Percentiles rank a stretch among this genome's conserved stretches.
These are phyloP conservation scores for Morpho helenor DNA, from an alignment of 2,888 invertebrate genomes.

Conservation along the genomic window DNA sequence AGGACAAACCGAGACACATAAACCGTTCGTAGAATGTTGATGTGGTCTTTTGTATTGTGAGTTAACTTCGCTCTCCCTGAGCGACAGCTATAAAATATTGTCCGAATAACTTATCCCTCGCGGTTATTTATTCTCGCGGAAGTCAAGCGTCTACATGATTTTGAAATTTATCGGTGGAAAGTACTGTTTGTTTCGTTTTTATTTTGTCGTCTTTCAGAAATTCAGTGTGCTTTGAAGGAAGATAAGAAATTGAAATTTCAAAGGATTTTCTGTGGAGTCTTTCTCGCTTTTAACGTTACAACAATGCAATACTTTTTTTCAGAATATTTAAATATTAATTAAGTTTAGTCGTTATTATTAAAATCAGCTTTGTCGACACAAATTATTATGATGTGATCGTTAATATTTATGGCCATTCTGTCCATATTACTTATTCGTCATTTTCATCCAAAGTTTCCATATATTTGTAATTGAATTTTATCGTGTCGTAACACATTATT, in stretches of 20 bases:
- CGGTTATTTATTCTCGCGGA: constrained; percentile 21
- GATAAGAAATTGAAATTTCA: neutral
- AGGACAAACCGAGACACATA: constrained; percentile 30
- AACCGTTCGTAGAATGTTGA: constrained; percentile 43
- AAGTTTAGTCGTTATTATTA: no score
- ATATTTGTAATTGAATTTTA: no score
- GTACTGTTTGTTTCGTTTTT: constrained; percentile 14
- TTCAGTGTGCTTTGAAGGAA: constrained; percentile 6
- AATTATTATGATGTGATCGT: no score
- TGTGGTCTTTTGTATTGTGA: constrained; percentile 48
- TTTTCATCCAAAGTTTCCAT: no score
- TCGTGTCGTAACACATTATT: no score
- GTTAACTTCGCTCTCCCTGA: constrained; percentile 43
- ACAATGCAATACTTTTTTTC: no score
- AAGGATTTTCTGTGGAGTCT: no score
- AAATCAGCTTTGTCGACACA: no score
- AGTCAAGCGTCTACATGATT: constrained; percentile 25
- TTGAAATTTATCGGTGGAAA: constrained; percentile 23
- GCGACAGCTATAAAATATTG: constrained; percentile 46
- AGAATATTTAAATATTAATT: no score
- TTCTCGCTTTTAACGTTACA: no score
- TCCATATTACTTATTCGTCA: no score
- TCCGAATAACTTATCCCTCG: constrained; percentile 45
- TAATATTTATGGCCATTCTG: no score
- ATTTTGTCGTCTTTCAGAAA: constrained; percentile 5